A percentile compares a stretch with the other conserved stretches of the same genome.
Evolutionary conservation across 2,113 vertebrate genomes (phyloP).

Genomic region (Falcunculus frontatus): DNA sequence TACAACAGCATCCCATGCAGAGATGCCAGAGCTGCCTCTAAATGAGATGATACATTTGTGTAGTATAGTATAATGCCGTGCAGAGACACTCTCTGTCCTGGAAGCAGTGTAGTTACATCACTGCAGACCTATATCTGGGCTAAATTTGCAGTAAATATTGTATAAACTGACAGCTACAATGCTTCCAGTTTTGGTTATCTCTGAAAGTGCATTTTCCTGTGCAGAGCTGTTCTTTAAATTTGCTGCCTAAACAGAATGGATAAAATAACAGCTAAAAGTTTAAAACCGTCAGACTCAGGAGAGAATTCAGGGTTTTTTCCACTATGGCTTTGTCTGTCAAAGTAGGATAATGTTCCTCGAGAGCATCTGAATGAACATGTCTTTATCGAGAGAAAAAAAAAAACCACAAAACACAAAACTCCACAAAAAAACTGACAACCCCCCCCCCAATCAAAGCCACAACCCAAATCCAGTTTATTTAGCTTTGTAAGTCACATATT

Average conservation of each 20-base stretch:
- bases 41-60: constrained; percentile 6
- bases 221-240: neutral
- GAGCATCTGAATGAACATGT: neutral
- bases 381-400: neutral
- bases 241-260: neutral
- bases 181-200: neutral
- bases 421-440: rapidly evolving
- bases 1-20: constrained; percentile 29
- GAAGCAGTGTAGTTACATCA: neutral
- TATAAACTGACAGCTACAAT: neutral
- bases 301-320: neutral
- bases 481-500: neutral
- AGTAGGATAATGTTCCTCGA: neutral
- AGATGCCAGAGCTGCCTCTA: neutral
- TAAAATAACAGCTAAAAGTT: neutral
- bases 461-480: neutral
- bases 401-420: neutral
- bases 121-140: neutral
- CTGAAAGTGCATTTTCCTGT: neutral
- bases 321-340: neutral
- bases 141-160: constrained; percentile 16
- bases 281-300: neutral
- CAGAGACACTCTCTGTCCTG: neutral
- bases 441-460: rapidly evolving
- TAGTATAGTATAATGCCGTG: neutral